Base-by-base conservation (phyloP, 2,888 invertebrate genomes). In the Alsophila aescularia region DNA sequence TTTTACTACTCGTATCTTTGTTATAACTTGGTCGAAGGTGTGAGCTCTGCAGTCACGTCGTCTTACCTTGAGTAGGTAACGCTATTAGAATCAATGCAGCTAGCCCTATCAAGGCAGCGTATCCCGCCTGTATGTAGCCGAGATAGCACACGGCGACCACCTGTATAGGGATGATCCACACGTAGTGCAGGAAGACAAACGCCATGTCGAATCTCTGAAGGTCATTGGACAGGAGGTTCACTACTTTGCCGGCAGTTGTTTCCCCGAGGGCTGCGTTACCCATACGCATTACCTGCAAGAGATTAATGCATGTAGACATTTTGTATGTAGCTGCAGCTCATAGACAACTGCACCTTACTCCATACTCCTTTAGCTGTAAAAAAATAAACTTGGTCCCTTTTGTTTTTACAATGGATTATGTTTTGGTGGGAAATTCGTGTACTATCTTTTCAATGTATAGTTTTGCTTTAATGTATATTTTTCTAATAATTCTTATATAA, bases 191-290 rank as follows among this genome's bases (percentile, higher is more conserved):
- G 74, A 95, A 96, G 29, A 95, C 84, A 31, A 95, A 93, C 1
- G 95, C 94, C 79, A 95, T 73, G 77, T 98, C 98, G 73, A 98
- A 97, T 27, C 97, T 93, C 75, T 94, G 95, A 41, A 98, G 95
- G 75, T 98, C 98, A 75, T 98, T 98, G 13, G 97, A 96, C 44
- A 98, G 90, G 18, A 98, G 84, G 84, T 98, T 98, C 10, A 98
- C 95, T 24, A 98, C 94, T 83, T 97, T 96, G 0, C 98, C 98
- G 0, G 95, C 94, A 0, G 97, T 96, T 0, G 97, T 97, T 73
- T 97, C 94, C 0, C 96, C 95, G 32, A 98, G 80, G 0, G 97
- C 95, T 0, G 83, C 77, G 52, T 89, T 89, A 62, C 85, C 84
- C 87, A 91, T 88, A 0, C 89, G 83, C 90, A 91, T 90, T 65